Evolutionary conservation across 2,888 invertebrate genomes (phyloP).

Genomic region (Drosophila prolongata): DNA sequence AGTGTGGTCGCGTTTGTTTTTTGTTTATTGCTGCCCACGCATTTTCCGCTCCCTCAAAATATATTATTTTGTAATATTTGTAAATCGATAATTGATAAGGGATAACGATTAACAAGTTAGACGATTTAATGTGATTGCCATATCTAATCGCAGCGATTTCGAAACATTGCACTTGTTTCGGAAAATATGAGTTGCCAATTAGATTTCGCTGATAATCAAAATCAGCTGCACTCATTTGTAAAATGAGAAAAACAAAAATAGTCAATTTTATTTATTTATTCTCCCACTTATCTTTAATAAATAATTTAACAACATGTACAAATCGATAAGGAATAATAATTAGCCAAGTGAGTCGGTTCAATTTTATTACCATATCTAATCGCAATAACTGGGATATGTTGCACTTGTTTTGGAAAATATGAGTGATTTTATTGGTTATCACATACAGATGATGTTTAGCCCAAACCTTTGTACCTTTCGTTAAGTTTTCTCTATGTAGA

Average conservation of each 20-base stretch:
- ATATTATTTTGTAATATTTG: conserved; percentile 26
- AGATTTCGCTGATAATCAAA: too few relatives aligned
- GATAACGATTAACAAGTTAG: conserved; percentile 3
- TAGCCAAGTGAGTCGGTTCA: too few relatives aligned
- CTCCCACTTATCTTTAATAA: neutral
- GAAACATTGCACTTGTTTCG: neutral
- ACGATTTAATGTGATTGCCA: neutral
- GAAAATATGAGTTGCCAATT: too few relatives aligned
- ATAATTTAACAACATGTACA: neutral
- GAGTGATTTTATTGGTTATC: neutral
- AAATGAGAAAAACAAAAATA: too few relatives aligned
- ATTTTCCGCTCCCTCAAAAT: conserved; percentile 25
- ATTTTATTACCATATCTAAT: neutral
- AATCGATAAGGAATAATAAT: neutral
- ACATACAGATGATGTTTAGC: too few relatives aligned
- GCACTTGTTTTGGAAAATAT: neutral
- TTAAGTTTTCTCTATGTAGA: too few relatives aligned
- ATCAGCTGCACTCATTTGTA: too few relatives aligned
- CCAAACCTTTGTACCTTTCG: too few relatives aligned
- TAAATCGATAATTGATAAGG: conserved; percentile 54
- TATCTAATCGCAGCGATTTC: conserved; percentile 14
- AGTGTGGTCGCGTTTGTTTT: conserved; percentile 11
- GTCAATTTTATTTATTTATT: neutral
- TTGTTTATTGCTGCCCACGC: conserved; percentile 36
- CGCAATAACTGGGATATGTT: neutral